Evolutionary conservation across 2,797 vertebrate genomes (phyloP).

Genomic region (Hydrophis major): DNA sequence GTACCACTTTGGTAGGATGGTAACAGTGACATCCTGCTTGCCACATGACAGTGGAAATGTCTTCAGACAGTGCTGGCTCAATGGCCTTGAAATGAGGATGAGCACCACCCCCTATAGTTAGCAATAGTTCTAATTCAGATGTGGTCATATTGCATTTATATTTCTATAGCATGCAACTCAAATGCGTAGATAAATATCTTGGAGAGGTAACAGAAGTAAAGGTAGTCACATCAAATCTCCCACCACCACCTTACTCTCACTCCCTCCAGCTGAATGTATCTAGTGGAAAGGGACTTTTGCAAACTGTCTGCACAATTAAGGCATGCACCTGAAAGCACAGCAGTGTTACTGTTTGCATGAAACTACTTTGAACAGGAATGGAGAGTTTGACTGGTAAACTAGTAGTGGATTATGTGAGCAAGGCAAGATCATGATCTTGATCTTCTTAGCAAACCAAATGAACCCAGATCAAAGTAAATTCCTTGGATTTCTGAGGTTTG

Average conservation of each 20-base stretch:
- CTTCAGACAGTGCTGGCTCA: background rate
- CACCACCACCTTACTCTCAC: background rate
- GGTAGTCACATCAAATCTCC: background rate
- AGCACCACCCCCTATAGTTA: background rate
- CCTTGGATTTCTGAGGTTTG: background rate
- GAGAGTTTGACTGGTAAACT: background rate
- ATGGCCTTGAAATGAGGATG: background rate
- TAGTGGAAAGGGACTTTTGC: background rate
- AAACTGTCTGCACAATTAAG: background rate
- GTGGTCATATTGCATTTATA: background rate
- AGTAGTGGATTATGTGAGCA: background rate
- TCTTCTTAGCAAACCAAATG: background rate
- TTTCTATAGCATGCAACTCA: background rate
- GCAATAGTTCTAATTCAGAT: background rate
- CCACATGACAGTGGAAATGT: background rate
- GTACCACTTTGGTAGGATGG: background rate
- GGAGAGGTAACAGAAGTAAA: background rate
- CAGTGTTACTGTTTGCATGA: background rate
- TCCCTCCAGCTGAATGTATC: background rate
- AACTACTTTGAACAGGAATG: background rate
- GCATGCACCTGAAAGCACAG: background rate
- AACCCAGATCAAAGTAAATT: background rate
- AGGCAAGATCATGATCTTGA: background rate
- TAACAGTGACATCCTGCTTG: background rate
- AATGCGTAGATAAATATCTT: background rate